A percentile compares a stretch with the other conserved stretches of the same genome.
Evolutionary conservation across 2,113 vertebrate genomes (phyloP).

Genomic region (Cyrtonyx montezumae): DNA sequence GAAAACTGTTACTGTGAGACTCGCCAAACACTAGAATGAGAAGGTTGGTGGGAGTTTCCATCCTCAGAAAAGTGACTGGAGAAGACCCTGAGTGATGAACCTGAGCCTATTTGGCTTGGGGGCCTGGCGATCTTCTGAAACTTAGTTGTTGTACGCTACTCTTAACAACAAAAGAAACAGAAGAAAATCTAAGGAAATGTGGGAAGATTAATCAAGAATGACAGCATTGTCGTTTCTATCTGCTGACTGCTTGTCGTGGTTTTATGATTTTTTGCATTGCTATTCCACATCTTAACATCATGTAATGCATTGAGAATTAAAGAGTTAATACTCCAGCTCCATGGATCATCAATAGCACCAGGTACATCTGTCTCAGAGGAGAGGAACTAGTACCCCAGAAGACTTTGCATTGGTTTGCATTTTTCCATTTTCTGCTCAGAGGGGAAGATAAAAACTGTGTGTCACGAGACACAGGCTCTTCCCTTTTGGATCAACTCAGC

Average conservation of each 20-base stretch:
- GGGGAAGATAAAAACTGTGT: too few species aligned
- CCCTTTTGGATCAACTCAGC: too few species aligned
- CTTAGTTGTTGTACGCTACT: background rate
- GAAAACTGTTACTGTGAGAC: background rate
- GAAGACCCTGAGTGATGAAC: background rate
- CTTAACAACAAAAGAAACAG: background rate
- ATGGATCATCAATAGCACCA: too few species aligned
- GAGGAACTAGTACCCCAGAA: too few species aligned
- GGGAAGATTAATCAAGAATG: background rate
- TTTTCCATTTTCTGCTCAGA: too few species aligned
- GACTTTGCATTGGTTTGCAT: too few species aligned
- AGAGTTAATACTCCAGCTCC: too few species aligned
- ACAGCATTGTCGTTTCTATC: accelerated
- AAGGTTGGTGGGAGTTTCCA: background rate
- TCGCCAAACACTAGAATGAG: background rate
- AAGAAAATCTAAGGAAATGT: background rate
- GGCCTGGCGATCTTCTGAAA: background rate
- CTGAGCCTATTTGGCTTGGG: background rate
- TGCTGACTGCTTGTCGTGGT: background rate
- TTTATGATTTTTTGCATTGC: too few species aligned
- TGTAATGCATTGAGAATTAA: too few species aligned
- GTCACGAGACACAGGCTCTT: too few species aligned
- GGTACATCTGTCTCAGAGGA: too few species aligned
- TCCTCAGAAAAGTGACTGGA: background rate
- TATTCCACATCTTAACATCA: too few species aligned